Evolutionary conservation across 2,888 invertebrate genomes (phyloP).

Genomic region (Ophioninae sp.): DNA sequence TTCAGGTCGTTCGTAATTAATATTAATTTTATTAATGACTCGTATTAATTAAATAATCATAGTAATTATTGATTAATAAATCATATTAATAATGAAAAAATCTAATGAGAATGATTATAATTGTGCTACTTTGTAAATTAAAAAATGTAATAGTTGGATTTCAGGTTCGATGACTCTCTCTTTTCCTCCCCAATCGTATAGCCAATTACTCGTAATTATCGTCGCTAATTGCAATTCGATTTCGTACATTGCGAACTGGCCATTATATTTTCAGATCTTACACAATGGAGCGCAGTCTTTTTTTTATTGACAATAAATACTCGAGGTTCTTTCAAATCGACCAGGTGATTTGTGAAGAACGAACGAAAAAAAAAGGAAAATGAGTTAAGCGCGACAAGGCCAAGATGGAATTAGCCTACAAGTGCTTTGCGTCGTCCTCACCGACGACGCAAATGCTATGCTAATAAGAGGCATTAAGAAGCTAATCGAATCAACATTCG

Average conservation of each 20-base stretch:
- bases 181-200: not conserved
- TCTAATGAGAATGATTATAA: not conserved
- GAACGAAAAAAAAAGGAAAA: conserved; percentile 7
- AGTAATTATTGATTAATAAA: too few relatives aligned
- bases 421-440: conserved; percentile 7
- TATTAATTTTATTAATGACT: too few relatives aligned
- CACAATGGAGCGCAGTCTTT: not conserved
- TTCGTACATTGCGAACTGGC: not conserved
- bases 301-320: not conserved
- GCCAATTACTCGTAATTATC: not conserved
- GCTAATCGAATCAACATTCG: conserved; percentile 23
- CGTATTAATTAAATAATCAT: too few relatives aligned
- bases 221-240: not conserved
- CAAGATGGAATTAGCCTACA: conserved; percentile 40
- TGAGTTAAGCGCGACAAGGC: conserved; percentile 32
- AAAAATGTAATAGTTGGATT: not conserved
- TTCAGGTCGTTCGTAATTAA: too few relatives aligned
- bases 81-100: too few relatives aligned
- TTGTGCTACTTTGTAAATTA: not conserved
- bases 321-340: not conserved
- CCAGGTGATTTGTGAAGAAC: not conserved
- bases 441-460: not conserved
- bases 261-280: not conserved
- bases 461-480: conserved; percentile 27
- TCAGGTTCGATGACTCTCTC: not conserved